Conservation (phyloP, 53 echinoderm and acorn worm species). For the Temnopleurus reevesii region DNA sequence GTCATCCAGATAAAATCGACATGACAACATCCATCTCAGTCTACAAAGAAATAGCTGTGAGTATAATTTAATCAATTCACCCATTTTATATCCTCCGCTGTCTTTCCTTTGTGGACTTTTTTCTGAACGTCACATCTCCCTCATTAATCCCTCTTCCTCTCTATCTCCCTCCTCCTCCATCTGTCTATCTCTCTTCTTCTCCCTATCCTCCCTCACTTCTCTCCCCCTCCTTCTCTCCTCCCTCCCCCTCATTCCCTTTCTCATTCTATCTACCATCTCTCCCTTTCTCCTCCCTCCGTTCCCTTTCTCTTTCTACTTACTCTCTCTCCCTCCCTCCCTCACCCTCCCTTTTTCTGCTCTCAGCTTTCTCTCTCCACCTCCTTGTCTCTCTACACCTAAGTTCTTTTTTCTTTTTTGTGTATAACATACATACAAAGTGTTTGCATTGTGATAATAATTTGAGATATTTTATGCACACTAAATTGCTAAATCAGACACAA, state of each 20-base stretch:
- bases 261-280: background rate
- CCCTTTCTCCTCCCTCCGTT: background rate
- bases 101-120: background rate
- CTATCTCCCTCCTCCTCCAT: background rate
- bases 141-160: background rate
- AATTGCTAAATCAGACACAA: too few relatives aligned
- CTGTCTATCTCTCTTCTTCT: background rate
- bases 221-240: too few relatives aligned
- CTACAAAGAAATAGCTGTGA: conserved; percentile 93
- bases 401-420: too few relatives aligned
- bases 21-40: conserved; percentile 85
- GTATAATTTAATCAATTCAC: conserved; percentile 29
- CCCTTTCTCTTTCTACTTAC: background rate
- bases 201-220: background rate
- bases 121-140: background rate
- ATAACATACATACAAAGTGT: too few relatives aligned
- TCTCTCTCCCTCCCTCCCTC: background rate
- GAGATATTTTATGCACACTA: too few relatives aligned
- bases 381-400: too few relatives aligned
- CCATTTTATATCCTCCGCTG: background rate
- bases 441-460: too few relatives aligned
- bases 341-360: background rate
- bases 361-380: background rate
- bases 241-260: too few relatives aligned
- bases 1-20: conserved; percentile 91